Percentiles rank a stretch among this genome's conserved stretches.
These are phyloP conservation scores for Drosophila setifemur DNA, from an alignment of 1,140 invertebrate genomes.

Conservation along the genomic window DNA sequence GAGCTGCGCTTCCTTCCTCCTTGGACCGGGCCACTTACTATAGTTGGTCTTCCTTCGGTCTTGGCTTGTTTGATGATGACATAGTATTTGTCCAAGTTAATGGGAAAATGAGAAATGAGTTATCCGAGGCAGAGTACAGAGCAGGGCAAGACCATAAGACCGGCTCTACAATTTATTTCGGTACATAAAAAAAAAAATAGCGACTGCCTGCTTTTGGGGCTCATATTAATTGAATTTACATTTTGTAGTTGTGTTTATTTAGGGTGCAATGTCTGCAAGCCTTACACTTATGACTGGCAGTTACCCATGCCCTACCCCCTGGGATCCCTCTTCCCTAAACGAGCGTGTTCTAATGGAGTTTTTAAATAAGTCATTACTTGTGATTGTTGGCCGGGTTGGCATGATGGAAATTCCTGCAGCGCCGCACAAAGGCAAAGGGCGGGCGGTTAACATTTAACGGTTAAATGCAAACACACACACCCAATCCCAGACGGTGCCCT, in stretches of 20 bases:
- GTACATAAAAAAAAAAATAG: too few species aligned
- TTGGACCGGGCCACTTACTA: too few species aligned
- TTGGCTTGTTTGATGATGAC: conserved; percentile 58
- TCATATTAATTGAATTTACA: too few species aligned
- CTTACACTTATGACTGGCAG: not conserved
- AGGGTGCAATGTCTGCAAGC: too few species aligned
- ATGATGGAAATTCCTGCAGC: too few species aligned
- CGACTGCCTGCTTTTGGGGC: too few species aligned
- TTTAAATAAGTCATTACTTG: conserved; percentile 62
- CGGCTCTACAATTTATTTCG: too few species aligned
- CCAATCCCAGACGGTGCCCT: conserved; percentile 11
- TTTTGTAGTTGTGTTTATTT: too few species aligned
- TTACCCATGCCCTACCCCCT: not conserved
- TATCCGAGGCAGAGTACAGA: conserved; percentile 5
- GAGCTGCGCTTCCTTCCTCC: not conserved
- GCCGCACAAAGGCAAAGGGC: conserved; percentile 7
- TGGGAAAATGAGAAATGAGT: conserved; percentile 57
- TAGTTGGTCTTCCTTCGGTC: conserved; percentile 5
- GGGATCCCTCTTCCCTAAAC: not conserved
- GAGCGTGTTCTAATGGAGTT: conserved; percentile 49
- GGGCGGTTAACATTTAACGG: conserved; percentile 3
- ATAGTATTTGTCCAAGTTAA: conserved; percentile 61
- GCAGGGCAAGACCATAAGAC: not conserved
- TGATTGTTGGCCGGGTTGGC: conserved; percentile 23
- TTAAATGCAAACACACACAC: conserved; percentile 6